Conservation (phyloP, 1,140 invertebrate genomes). For the Andricus grossulariae region DNA sequence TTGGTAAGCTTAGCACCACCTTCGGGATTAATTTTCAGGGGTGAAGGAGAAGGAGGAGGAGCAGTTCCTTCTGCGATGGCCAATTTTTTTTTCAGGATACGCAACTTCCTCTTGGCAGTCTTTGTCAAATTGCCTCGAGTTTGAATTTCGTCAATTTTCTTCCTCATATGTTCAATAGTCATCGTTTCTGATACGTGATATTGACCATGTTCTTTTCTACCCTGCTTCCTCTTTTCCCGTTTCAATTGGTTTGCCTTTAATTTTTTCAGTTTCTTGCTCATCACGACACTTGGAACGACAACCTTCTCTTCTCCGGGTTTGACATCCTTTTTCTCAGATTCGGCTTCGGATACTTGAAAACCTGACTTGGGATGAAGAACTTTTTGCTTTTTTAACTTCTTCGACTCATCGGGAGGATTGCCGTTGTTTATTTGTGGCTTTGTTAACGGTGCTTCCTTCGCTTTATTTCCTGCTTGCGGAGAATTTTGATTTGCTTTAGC, state of each 20-base stretch:
- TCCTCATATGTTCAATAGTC: conserved; percentile 49
- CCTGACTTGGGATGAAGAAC: too few species aligned
- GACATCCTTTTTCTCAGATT: too few species aligned
- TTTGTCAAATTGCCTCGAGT: conserved; percentile 48
- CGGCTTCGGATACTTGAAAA: too few species aligned
- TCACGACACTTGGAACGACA: background rate
- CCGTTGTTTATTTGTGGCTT: too few species aligned
- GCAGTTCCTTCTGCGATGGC: conserved; percentile 34
- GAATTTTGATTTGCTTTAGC: too few species aligned
- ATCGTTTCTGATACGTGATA: conserved; percentile 40
- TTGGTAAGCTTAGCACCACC: background rate
- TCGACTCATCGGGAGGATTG: too few species aligned
- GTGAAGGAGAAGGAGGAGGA: background rate
- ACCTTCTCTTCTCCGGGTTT: too few species aligned
- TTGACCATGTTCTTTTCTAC: conserved; percentile 5
- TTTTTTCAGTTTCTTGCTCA: background rate
- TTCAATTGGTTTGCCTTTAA: conserved; percentile 6
- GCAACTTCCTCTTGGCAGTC: conserved; percentile 56
- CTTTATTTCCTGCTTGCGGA: too few species aligned
- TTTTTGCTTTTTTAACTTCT: too few species aligned
- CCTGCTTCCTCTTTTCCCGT: conserved; percentile 34
- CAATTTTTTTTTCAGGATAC: conserved; percentile 51
- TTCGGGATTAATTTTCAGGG: background rate
- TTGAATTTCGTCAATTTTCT: conserved; percentile 51
- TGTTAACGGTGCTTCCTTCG: too few species aligned